Evolutionary conservation across 2,797 vertebrate species (phyloP), one percentile per base, ranked within the genome.

Genomic region (Anguilla pacifica): DNA sequence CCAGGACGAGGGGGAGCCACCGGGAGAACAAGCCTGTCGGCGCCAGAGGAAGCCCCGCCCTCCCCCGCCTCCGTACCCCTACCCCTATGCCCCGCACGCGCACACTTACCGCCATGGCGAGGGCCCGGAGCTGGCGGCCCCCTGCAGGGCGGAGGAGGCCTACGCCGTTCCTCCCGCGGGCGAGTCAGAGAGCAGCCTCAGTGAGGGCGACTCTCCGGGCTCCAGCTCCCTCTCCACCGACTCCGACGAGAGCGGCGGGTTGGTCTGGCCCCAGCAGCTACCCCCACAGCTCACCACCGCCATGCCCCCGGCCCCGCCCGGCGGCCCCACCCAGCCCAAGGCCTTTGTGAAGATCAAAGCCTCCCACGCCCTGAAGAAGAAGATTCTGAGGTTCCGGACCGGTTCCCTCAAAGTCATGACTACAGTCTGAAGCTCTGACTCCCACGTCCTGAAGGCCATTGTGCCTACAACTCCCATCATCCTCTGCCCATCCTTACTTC

Each of bases 361-460:
- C 0, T 98, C 97, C 0, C 97, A 98, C 19, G 97, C 97, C 0
- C 96, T 98, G 0, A 98, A 98, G 91, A 98, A 97, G 89, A 98
- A 98, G 94, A 98, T 98, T 55, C 92, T 98, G 88, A 96, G 97
- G 28, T 98, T 98, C 91, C 96, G 96, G 39, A 97, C 96, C 0
- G 97, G 97, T 53, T 97, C 97, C 0, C 96, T 98, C 43, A 98
- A 98, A 94, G 97, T 98, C 88, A 98, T 98, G 97, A 98, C 98
- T 0, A 98, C 98, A 0, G 98, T 98, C 39, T 98, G 95, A 74
- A 46, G 79, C n/a, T 6, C 22, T 67, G 64, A 25, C 7, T n/a
- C 35, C 72, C 13, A 9, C 0, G 0, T 67, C 64, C 25, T 67
- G 64, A 28, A 25, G n/a, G 64, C 15, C 64, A 39, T 31, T 5